phyloP scores from a whole-genome alignment of 2,113 vertebrate species.

The Apistogramma diplotaenia region DNA sequence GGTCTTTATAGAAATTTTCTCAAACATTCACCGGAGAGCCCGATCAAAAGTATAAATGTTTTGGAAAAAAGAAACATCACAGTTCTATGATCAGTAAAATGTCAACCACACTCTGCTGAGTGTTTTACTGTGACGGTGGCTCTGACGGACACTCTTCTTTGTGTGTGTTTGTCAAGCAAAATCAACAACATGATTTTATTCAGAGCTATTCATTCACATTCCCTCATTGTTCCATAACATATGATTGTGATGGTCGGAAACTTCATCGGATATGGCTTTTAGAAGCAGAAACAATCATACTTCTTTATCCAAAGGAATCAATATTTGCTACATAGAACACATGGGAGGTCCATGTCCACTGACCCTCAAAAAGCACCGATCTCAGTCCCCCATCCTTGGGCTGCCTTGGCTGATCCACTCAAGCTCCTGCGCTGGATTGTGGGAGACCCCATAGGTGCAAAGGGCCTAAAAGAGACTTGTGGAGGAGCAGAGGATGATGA shows the following conservation, averaged over 20 bases:
- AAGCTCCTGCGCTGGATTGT: constrained; percentile 67
- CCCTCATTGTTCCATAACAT: constrained; percentile 17
- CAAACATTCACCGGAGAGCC: constrained; percentile 54
- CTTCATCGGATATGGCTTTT: constrained; percentile 66
- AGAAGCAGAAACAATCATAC: constrained; percentile 34
- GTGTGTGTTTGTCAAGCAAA: constrained; percentile 28
- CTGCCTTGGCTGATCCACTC: constrained; percentile 70
- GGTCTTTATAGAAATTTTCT: constrained; percentile 58
- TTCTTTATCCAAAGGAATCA: constrained; percentile 14
- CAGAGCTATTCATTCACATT: constrained; percentile 43
- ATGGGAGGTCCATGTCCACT: constrained; percentile 25
- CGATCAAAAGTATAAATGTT: constrained; percentile 52
- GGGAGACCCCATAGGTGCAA: constrained; percentile 72
- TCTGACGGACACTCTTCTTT: constrained; percentile 36
- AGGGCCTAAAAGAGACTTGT: constrained; percentile 77
- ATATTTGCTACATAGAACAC: constrained; percentile 26
- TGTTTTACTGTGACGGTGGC: constrained; percentile 45
- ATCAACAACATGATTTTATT: constrained; percentile 19
- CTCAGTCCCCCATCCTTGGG: constrained; percentile 86
- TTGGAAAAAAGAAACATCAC: constrained; percentile 50
- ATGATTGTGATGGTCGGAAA: constrained; percentile 41
- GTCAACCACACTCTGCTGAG: constrained; percentile 27
- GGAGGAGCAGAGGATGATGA: constrained; percentile 47
- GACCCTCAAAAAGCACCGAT: constrained; percentile 88
- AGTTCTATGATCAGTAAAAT: constrained; percentile 56